Conservation (phyloP, 2,113 vertebrate species). For the Emydocephalus ijimae region DNA sequence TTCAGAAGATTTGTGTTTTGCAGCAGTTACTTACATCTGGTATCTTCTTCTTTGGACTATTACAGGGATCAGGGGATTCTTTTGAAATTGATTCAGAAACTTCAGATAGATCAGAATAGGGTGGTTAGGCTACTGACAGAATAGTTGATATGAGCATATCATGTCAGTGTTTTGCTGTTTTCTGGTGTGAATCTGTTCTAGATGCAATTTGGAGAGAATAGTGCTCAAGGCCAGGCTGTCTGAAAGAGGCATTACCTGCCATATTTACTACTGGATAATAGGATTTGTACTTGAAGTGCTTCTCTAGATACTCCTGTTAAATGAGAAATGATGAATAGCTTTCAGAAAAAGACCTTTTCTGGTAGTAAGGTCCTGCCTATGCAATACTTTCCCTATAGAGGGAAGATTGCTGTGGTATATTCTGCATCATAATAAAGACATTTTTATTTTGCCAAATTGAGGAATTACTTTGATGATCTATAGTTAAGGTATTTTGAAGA, state of each 20-base stretch:
- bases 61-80: not conserved
- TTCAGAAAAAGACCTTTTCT: not conserved
- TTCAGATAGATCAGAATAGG: not conserved
- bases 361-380: not conserved
- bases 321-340: not conserved
- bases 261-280: not conserved
- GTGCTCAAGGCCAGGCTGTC: not conserved
- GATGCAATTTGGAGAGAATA: not conserved
- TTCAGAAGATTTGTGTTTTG: not conserved
- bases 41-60: not conserved
- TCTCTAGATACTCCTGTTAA: not conserved
- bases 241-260: not conserved
- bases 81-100: not conserved
- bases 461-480: not conserved
- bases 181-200: not conserved
- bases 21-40: not conserved
- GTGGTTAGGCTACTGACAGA: not conserved
- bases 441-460: not conserved
- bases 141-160: not conserved
- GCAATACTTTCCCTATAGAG: not conserved
- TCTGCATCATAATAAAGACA: not conserved
- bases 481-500: not conserved
- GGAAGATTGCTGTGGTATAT: not conserved
- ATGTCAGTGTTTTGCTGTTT: not conserved
- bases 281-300: not conserved